Evolutionary conservation across 2,888 invertebrate species (phyloP), one percentile per base, ranked within the genome.

Genomic region (Alloscopus bannaensis): DNA sequence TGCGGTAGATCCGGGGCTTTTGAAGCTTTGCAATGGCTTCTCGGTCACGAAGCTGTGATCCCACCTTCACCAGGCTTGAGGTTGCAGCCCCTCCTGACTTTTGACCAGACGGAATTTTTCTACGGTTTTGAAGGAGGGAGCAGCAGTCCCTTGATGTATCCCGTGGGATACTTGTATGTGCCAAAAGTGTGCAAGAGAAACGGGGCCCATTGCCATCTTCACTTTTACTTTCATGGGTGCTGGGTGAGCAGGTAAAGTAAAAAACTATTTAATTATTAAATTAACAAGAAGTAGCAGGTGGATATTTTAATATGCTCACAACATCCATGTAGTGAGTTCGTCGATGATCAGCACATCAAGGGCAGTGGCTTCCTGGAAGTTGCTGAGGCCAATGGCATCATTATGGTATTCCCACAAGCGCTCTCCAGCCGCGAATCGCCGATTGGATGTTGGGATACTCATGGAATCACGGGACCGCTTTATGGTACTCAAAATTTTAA

Each of bases 161-260:
- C 22, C 22, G 59, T 78, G 0, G 85, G 85, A 13, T 84, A 52
- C 40, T 13, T 81, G 1, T 85, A 85, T 24, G 50, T 85, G 28
- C 85, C 85, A 0, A 65, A 42, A 1, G 40, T 60, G 16, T 85
- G 85, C 57, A 52, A 68, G 45, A 29, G n/a, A n/a, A 31, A 42
- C n/a, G 11, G 18, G 13, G 42, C 36, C 13, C 8, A 68, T 20
- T 85, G 85, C 28, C 22, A 71, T 1, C 64, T 85, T 18, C 85
- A 85, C 29, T 82, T 85, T 50, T 85, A 83, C 57, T 85, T 85
- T 52, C 85, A 85, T 26, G 85, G 85, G n/a, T 85, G 85, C 42
- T 13, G 16, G 2, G 55, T 71, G 18, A 84, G 85, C 70, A 80
- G 83, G 84, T 84, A 66, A n/a, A n/a, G n/a, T n/a, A n/a, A n/a